Evolutionary conservation across 2,113 vertebrate genomes (phyloP).

Genomic region (Chrysemys picta): DNA sequence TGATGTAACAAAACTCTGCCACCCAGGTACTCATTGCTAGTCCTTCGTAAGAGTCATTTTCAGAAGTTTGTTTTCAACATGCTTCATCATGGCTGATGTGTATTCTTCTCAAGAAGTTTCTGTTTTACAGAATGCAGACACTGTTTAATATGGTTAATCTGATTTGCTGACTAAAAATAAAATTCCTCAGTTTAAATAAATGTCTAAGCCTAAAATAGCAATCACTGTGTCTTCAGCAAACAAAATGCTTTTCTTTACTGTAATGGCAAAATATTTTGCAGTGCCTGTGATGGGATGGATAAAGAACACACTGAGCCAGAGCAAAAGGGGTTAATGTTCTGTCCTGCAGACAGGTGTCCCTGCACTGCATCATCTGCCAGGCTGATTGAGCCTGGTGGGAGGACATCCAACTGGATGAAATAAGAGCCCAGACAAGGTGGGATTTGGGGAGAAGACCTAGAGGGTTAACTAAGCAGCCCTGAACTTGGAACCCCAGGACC

Average conservation of each 20-base stretch:
- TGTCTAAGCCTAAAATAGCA: neutral
- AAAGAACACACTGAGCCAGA: neutral
- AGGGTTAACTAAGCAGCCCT: neutral
- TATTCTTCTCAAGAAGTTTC: slow-evolving; percentile 31
- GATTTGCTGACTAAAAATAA: neutral
- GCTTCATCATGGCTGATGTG: slow-evolving; percentile 66
- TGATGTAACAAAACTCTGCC: slow-evolving; percentile 19
- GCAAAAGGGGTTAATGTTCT: neutral
- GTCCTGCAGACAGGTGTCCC: neutral
- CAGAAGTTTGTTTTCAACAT: slow-evolving; percentile 46
- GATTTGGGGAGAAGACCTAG: neutral
- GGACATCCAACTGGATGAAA: neutral
- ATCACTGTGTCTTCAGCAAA: neutral
- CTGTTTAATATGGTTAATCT: slow-evolving; percentile 49
- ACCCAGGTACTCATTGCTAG: slow-evolving; percentile 44
- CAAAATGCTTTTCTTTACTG: neutral
- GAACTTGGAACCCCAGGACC: neutral
- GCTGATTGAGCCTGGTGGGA: neutral
- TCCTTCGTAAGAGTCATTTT: slow-evolving; percentile 56
- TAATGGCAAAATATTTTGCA: neutral
- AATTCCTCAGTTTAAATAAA: fast-evolving
- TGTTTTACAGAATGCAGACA: slow-evolving; percentile 38
- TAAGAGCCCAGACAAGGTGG: neutral
- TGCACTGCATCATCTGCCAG: fast-evolving
- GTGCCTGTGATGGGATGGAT: neutral